Conservation (phyloP, 1,140 invertebrate genomes). For the Medauroidea extradentata region DNA sequence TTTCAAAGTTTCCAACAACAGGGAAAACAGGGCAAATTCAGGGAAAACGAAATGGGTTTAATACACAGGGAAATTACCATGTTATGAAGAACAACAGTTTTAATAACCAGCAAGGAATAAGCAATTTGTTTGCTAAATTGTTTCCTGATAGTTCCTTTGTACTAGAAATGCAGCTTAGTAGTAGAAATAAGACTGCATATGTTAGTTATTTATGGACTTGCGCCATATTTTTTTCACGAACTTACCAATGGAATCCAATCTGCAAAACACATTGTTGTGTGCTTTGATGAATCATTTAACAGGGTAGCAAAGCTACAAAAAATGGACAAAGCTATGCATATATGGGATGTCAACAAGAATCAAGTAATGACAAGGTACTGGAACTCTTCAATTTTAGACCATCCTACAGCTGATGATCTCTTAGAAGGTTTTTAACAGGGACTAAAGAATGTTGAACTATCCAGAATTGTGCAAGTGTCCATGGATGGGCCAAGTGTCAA, state of each 20-base stretch:
- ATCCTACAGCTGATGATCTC: slow-evolving; percentile 18
- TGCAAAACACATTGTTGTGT: neutral
- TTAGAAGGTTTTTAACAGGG: slow-evolving; percentile 7
- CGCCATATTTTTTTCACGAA: slow-evolving; percentile 22
- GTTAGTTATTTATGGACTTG: slow-evolving; percentile 16
- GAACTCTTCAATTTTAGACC: slow-evolving; percentile 19
- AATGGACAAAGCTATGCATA: slow-evolving; percentile 16
- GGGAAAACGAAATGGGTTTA: too few species aligned
- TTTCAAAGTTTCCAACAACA: too few species aligned
- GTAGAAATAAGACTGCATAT: slow-evolving; percentile 22
- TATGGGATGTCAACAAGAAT: slow-evolving; percentile 12
- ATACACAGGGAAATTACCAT: too few species aligned
- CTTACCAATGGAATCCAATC: slow-evolving; percentile 7
- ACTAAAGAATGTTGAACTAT: slow-evolving; percentile 1
- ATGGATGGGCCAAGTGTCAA: slow-evolving; percentile 23
- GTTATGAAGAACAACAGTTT: too few species aligned
- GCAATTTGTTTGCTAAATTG: slow-evolving; percentile 17
- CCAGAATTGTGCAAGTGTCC: slow-evolving; percentile 9
- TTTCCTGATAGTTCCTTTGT: slow-evolving; percentile 21
- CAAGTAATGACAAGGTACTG: slow-evolving; percentile 18
- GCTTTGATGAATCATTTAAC: slow-evolving; percentile 22
- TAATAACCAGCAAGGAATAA: too few species aligned
- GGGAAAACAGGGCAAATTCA: too few species aligned
- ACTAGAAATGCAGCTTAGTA: slow-evolving; percentile 22
- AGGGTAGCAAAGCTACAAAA: slow-evolving; percentile 17